phyloP scores from a whole-genome alignment of 2,113 vertebrate genomes.

The Hucho hucho region DNA sequence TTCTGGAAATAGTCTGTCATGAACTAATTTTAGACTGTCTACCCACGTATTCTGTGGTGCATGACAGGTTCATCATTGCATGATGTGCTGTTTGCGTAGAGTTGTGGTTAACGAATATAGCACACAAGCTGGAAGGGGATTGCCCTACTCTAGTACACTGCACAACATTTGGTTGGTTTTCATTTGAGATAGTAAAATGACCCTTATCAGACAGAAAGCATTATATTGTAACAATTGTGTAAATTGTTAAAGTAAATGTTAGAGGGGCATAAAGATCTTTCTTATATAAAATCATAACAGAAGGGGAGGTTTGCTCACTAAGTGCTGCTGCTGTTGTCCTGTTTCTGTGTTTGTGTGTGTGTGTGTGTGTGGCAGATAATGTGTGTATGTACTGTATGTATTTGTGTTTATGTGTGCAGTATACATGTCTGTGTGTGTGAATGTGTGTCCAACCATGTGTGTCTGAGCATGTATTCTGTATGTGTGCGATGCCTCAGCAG shows the following conservation, averaged over 20 bases:
- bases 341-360: slow-evolving; percentile 13
- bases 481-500: slow-evolving; percentile 51
- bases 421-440: neutral
- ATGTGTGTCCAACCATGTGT: neutral
- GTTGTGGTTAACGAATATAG: slow-evolving; percentile 63
- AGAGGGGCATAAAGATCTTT: no score
- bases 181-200: slow-evolving; percentile 7
- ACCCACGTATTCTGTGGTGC: slow-evolving; percentile 57
- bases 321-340: neutral
- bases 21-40: slow-evolving; percentile 61
- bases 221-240: no score
- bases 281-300: slow-evolving; percentile 36
- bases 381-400: neutral
- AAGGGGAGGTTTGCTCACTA: slow-evolving; percentile 8
- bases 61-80: slow-evolving; percentile 64
- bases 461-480: neutral
- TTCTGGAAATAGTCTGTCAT: slow-evolving; percentile 57
- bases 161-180: neutral
- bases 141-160: slow-evolving; percentile 33
- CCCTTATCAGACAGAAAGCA: neutral
- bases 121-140: slow-evolving; percentile 43
- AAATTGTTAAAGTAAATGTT: no score
- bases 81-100: slow-evolving; percentile 48
- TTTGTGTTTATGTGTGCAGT: neutral
- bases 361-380: neutral